Evolutionary conservation across 2,888 invertebrate genomes (phyloP).

Genomic region (Microctonus aethiopoides): DNA sequence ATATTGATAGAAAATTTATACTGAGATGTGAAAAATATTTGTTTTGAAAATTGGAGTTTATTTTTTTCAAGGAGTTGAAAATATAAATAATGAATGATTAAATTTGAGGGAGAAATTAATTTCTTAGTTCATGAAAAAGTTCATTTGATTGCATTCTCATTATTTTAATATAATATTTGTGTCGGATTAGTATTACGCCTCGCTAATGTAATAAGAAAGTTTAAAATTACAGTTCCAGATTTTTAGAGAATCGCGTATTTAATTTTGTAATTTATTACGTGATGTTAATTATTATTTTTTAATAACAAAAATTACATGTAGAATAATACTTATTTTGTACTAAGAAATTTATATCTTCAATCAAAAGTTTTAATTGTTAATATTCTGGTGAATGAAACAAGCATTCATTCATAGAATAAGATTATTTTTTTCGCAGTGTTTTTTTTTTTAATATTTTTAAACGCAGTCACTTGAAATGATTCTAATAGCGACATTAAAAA

Average conservation of each 20-base stretch:
- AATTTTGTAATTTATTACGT: not conserved
- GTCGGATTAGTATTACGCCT: no score
- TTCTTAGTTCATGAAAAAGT: not conserved
- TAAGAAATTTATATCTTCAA: not conserved
- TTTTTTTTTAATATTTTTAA: not conserved
- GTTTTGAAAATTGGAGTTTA: not conserved
- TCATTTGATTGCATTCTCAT: not conserved
- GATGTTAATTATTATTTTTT: no score
- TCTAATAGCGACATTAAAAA: not conserved
- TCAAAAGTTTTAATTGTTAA: not conserved
- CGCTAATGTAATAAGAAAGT: no score
- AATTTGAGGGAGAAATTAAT: not conserved
- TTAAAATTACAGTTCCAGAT: no score
- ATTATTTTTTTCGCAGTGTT: not conserved
- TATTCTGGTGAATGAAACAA: not conserved
- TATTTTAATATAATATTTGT: no score
- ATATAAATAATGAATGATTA: not conserved
- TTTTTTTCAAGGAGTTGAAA: not conserved
- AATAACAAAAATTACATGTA: no score
- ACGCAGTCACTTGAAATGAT: not conserved
- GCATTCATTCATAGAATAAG: not conserved
- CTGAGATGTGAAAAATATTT: not conserved
- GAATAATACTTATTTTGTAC: not conserved
- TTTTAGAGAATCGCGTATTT: no score
- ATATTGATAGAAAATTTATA: not conserved